Evolutionary conservation across 1,140 invertebrate species (phyloP).

Genomic region (Microplitis mediator): DNA sequence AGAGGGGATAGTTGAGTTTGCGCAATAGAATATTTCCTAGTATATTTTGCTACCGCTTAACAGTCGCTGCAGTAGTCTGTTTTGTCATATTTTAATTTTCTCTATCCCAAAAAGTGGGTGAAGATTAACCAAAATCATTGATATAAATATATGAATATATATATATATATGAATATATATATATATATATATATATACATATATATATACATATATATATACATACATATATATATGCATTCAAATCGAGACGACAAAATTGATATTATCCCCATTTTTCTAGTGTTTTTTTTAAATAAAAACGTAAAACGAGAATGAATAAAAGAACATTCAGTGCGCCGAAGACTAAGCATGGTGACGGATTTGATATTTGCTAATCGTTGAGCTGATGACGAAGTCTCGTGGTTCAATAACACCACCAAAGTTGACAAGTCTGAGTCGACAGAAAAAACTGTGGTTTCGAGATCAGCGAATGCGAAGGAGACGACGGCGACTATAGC

Average conservation of each 20-base stretch:
- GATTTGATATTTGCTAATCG: slow-evolving; percentile 20
- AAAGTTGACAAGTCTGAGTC: slow-evolving; percentile 33
- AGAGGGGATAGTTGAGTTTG: slow-evolving; percentile 19
- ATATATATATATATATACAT: too few relatives aligned
- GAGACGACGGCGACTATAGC: slow-evolving; percentile 30
- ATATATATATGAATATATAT: too few relatives aligned
- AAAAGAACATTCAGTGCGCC: not conserved
- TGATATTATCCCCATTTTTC: not conserved
- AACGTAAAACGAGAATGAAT: not conserved
- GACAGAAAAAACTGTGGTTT: slow-evolving; percentile 35
- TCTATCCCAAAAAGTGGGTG: not conserved
- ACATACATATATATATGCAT: not conserved
- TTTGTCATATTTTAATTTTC: not conserved
- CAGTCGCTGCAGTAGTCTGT: slow-evolving; percentile 24
- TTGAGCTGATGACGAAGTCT: slow-evolving; percentile 38
- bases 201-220: too few relatives aligned
- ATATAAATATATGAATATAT: too few relatives aligned
- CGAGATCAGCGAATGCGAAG: slow-evolving; percentile 40
- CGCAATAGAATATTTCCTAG: slow-evolving; percentile 8
- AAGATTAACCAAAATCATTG: not conserved
- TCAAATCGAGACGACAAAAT: not conserved
- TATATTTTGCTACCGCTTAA: slow-evolving; percentile 12
- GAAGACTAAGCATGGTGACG: slow-evolving; percentile 28
- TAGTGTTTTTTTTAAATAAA: not conserved
- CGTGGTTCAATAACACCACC: slow-evolving; percentile 33